Evolutionary conservation across 2,888 invertebrate species (phyloP).

Genomic region (Pterobdella sp.): DNA sequence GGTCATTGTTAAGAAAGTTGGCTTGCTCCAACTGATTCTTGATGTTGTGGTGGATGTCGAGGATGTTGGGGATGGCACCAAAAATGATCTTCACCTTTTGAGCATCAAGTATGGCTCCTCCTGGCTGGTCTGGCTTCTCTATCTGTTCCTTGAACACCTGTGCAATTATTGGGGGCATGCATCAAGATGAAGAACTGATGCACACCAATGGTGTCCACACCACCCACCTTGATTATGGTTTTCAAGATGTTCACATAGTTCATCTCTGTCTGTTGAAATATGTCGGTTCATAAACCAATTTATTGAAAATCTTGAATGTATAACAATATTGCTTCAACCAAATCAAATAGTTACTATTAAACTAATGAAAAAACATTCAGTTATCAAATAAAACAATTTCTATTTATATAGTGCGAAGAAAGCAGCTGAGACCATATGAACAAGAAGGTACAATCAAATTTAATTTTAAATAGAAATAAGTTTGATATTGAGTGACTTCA

Average conservation of each 20-base stretch:
- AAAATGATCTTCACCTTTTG: slow-evolving; percentile 90
- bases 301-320: too few species aligned
- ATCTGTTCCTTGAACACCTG: slow-evolving; percentile 87
- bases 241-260: slow-evolving; percentile 92
- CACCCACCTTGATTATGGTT: slow-evolving; percentile 71
- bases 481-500: too few species aligned
- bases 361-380: too few species aligned
- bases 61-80: slow-evolving; percentile 86
- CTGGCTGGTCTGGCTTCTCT: slow-evolving; percentile 75
- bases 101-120: slow-evolving; percentile 54
- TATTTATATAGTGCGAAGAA: too few species aligned
- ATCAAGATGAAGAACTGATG: neutral
- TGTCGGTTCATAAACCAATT: too few species aligned
- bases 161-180: slow-evolving; percentile 16
- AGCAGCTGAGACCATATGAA: too few species aligned
- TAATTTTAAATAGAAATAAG: too few species aligned
- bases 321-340: too few species aligned
- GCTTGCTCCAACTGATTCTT: slow-evolving; percentile 58
- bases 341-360: too few species aligned
- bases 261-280: slow-evolving; percentile 89
- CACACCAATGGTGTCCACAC: neutral
- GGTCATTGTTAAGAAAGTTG: slow-evolving; percentile 76
- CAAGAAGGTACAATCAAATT: too few species aligned
- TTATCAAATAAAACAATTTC: too few species aligned
- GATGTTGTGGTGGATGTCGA: slow-evolving; percentile 78